Base-by-base conservation (phyloP, 2,888 invertebrate species). In the Drosophila algonquin region DNA sequence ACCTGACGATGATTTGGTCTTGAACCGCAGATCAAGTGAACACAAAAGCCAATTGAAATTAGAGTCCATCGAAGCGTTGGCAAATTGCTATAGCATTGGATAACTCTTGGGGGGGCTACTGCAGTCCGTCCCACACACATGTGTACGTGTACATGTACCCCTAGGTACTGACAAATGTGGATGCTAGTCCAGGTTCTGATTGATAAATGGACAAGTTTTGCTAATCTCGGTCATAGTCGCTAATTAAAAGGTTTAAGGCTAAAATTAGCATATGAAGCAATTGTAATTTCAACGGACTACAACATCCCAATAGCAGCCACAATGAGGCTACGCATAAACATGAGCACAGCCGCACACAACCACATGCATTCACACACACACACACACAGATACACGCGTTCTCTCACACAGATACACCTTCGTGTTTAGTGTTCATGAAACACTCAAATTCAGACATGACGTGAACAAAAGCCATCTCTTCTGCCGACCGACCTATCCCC, bases 221-320 rank as follows among this genome's bases (percentile, higher is more conserved):
- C 62, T 73, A 86, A 86, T 89, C 89, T 86, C 85, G 85, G 85
- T 81, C 85, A 84, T 55, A 87, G 89, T 87, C 80, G 76, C 85
- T 86, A 86, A 86, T 86, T 86, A 86, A 89, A 86, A 89, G 87
- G 85, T 84, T 86, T 89, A 89, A 80, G 87, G 85, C 81, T 81
- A 78, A 89, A 84, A 86, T 86, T 86, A 84, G 89, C 85, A 86
- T 86, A 84, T 68, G 68, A 45, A 68, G 56, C 65, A 67, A 67
- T 65, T 32, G 18, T 27, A 47, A 65, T 50, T 54, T 44, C 68
- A 48, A 58, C 53, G 47, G 35, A n/a, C 68, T 18, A 50, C 58
- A 18, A 16, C 40, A n/a, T 18, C 16, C 10, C 18, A 18, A 14
- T 3, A 27, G 27, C 62, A 64, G 18, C 40, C 9, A 58, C 44